Evolutionary conservation across 2,797 vertebrate genomes (phyloP).

Genomic region (Poecile montanus): DNA sequence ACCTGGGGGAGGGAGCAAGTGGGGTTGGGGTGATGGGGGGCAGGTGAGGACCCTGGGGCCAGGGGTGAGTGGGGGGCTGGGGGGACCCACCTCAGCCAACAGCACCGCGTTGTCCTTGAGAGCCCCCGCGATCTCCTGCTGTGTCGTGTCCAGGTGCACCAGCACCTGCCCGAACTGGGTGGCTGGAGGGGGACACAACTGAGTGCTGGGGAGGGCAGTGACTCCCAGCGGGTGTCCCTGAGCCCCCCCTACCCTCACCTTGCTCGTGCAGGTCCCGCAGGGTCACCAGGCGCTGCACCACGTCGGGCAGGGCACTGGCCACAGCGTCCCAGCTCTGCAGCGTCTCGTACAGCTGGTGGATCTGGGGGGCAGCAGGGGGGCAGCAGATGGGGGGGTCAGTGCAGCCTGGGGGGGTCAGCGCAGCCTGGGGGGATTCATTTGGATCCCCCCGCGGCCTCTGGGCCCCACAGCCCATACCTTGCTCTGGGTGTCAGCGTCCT

Average conservation of each 20-base stretch:
- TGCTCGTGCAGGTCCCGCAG: neutral
- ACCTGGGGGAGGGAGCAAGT: neutral
- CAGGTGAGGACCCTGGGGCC: neutral
- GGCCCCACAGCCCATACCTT: neutral
- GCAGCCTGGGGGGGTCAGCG: neutral
- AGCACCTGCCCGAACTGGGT: neutral
- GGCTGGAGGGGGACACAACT: neutral
- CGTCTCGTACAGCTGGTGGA: neutral
- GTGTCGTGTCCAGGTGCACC: neutral
- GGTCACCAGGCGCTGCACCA: neutral
- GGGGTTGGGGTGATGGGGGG: neutral
- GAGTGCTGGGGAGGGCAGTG: neutral
- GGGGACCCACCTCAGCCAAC: neutral
- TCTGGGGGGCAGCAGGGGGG: neutral
- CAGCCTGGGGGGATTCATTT: fast-evolving
- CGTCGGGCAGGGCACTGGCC: neutral
- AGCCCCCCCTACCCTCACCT: neutral
- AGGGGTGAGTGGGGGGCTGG: neutral
- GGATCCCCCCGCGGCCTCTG: neutral
- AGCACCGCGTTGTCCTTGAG: neutral
- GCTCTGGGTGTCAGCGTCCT: neutral
- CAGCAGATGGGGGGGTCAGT: neutral
- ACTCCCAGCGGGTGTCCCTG: fast-evolving
- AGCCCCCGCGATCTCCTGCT: neutral
- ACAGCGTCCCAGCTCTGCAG: neutral